These are phyloP conservation scores for Eretmocerus hayati DNA, from an alignment of 2,888 invertebrate genomes.

Conservation along the genomic window DNA sequence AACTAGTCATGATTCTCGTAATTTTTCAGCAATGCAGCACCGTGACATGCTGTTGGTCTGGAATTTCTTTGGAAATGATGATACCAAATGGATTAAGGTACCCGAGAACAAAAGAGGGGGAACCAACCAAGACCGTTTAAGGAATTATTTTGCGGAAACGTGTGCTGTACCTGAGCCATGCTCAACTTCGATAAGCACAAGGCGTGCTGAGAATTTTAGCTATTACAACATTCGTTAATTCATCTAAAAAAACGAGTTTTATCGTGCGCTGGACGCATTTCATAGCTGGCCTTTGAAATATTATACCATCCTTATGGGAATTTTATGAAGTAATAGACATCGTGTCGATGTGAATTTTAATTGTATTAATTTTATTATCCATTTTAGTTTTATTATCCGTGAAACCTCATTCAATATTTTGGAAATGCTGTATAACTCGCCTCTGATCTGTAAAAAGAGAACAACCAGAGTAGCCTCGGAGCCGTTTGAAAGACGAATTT, in stretches of 20 bases:
- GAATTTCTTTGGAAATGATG: conserved; percentile 34
- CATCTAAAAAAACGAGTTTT: not conserved
- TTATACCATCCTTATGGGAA: no score
- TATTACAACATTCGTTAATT: conserved; percentile 25
- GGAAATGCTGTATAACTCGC: no score
- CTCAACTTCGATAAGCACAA: conserved; percentile 1
- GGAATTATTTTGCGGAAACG: not conserved
- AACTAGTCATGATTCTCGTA: no score
- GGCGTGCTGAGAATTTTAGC: conserved; percentile 14
- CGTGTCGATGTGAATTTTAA: not conserved
- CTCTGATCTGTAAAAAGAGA: no score
- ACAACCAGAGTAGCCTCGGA: no score
- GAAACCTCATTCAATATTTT: no score
- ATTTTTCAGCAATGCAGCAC: conserved; percentile 27
- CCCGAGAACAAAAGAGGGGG: not conserved
- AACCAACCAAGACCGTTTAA: no score
- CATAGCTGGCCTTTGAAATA: no score
- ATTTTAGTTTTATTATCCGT: no score
- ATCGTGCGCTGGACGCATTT: no score
- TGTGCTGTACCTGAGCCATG: not conserved
- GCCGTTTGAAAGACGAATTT: no score
- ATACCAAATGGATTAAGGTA: conserved; percentile 1
- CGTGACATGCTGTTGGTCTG: conserved; percentile 26
- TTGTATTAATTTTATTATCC: conserved; percentile 2
- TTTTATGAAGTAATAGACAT: not conserved